Percentiles rank a stretch among this genome's conserved stretches.
Evolutionary conservation across 2,797 vertebrate genomes (phyloP).

Genomic region (Malurus splendens): DNA sequence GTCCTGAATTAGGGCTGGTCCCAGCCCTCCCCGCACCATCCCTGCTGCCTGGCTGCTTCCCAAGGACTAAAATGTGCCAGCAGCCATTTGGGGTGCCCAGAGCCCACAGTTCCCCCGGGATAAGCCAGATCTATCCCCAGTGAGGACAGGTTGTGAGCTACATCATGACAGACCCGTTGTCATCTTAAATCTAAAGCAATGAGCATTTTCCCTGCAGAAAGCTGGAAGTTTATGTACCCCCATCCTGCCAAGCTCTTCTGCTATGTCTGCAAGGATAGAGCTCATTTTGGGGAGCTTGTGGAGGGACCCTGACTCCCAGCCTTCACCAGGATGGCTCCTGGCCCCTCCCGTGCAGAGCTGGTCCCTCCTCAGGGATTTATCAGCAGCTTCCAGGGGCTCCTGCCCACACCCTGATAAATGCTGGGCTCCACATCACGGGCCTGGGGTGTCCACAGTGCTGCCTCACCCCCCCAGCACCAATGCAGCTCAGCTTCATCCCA

Average conservation of each 20-base stretch:
- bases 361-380: neutral
- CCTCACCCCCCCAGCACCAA: neutral
- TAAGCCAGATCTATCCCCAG: neutral
- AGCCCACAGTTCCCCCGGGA: neutral
- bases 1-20: rapidly evolving
- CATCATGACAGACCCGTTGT: neutral
- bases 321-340: rapidly evolving
- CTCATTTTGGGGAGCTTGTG: neutral
- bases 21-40: neutral
- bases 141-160: neutral
- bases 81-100: neutral
- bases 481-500: neutral
- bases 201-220: neutral
- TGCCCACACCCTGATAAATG: neutral
- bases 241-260: neutral
- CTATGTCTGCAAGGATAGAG: neutral
- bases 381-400: neutral
- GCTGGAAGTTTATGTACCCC: rapidly evolving
- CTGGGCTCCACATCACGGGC: rapidly evolving
- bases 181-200: neutral
- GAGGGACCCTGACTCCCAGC: neutral
- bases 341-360: neutral
- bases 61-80: neutral
- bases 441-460: neutral
- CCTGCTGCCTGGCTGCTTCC: neutral